Conservation (phyloP, 2,888 invertebrate species). For the Meiosimyza decipiens region DNA sequence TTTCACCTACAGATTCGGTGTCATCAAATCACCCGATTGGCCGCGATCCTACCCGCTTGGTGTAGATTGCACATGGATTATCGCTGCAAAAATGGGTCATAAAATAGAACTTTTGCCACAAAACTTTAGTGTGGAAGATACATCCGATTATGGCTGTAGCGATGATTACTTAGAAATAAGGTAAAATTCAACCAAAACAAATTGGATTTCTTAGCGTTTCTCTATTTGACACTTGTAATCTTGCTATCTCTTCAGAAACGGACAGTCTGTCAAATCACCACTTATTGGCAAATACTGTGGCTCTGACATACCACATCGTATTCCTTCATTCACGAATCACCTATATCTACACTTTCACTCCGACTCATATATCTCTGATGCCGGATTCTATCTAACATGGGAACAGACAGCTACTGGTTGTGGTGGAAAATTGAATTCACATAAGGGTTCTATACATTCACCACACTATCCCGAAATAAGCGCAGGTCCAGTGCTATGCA, state of each 20-base stretch:
- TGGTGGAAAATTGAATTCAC: conserved; percentile 80
- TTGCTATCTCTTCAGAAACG: conserved; percentile 74
- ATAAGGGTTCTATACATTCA: conserved; percentile 81
- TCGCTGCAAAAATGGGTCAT: conserved; percentile 78
- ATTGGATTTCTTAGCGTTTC: neutral
- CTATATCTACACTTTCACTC: conserved; percentile 81
- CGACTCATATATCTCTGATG: conserved; percentile 72
- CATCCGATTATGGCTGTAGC: conserved; percentile 68
- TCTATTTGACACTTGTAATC: neutral
- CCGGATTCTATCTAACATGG: conserved; percentile 81
- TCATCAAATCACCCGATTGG: conserved; percentile 82
- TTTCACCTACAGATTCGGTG: conserved; percentile 75
- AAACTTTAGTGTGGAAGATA: conserved; percentile 74
- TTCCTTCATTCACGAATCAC: conserved; percentile 81
- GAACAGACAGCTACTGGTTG: conserved; percentile 78
- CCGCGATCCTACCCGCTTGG: conserved; percentile 77
- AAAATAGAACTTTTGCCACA: conserved; percentile 79
- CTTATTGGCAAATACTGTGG: conserved; percentile 86
- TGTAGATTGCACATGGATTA: conserved; percentile 82
- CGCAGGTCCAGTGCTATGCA: conserved; percentile 77
- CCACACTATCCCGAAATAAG: conserved; percentile 81
- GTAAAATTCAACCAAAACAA: conserved; percentile 54
- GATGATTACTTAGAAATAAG: conserved; percentile 82
- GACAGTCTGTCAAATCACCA: conserved; percentile 77
- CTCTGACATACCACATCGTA: conserved; percentile 70